Percentiles rank a stretch among this genome's conserved stretches.
These are phyloP conservation scores for Zygaena filipendulae DNA, from an alignment of 2,888 invertebrate species.

Conservation along the genomic window DNA sequence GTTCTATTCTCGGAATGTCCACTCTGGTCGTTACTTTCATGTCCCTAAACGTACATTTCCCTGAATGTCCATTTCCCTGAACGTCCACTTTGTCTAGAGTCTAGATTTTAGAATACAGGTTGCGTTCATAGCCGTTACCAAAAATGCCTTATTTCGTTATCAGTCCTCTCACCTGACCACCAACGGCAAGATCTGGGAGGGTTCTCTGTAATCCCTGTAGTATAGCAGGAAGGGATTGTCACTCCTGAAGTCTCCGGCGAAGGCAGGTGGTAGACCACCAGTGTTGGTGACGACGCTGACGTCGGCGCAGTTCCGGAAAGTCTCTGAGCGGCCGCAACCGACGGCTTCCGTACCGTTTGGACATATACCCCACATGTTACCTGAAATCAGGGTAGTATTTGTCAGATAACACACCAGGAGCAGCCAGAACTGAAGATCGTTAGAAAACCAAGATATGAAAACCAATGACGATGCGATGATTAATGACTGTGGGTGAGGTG, in stretches of 20 bases:
- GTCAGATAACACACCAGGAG: conserved; percentile 5
- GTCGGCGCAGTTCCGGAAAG: conserved; percentile 92
- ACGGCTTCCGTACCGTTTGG: conserved; percentile 87
- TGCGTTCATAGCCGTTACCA: no score
- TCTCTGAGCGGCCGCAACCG: conserved; percentile 91
- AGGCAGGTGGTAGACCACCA: conserved; percentile 78
- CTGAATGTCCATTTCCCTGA: no score
- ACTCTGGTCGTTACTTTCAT: no score
- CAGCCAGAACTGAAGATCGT: conserved; percentile 4
- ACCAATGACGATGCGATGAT: no score
- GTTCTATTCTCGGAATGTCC: no score
- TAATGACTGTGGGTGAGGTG: no score
- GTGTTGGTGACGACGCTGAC: conserved; percentile 84
- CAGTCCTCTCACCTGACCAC: conserved; percentile 87
- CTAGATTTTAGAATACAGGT: no score
- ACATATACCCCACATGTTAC: conserved; percentile 93
- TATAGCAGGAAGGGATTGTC: conserved; percentile 81
- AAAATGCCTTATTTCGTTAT: no score
- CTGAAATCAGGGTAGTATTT: no score
- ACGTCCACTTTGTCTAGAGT: no score
- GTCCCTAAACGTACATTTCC: no score
- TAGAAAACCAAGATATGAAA: no score
- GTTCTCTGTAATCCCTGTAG: conserved; percentile 76
- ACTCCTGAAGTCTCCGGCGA: conserved; percentile 67
- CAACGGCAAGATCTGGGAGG: conserved; percentile 76